Conservation (phyloP, 2,888 invertebrate species). For the Sclerodermus sp. region DNA sequence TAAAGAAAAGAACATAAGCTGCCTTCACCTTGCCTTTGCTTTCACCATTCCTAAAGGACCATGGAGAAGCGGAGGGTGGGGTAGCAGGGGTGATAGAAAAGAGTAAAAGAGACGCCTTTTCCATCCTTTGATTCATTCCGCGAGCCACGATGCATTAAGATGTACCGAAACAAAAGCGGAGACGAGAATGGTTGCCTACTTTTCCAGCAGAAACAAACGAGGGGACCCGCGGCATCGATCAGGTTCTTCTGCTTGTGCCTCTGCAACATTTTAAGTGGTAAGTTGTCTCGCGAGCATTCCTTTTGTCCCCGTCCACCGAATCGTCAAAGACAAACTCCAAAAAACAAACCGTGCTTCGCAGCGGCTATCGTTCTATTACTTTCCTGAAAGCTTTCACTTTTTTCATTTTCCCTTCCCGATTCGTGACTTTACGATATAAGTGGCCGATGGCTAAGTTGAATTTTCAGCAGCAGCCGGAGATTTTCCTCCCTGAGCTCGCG, state of each 20-base stretch:
- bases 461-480: too few species aligned
- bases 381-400: too few species aligned
- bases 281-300: conserved; percentile 36
- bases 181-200: conserved; percentile 32
- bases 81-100: conserved; percentile 9
- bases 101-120: conserved; percentile 9
- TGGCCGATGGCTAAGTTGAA: too few species aligned
- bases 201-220: conserved; percentile 33
- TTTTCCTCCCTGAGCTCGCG: too few species aligned
- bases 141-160: conserved; percentile 41
- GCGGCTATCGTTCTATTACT: conserved; percentile 1
- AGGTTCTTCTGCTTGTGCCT: conserved; percentile 22
- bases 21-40: conserved; percentile 5
- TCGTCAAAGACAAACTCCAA: conserved; percentile 30
- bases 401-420: too few species aligned
- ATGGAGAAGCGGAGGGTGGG: conserved; percentile 13
- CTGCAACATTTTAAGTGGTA: conserved; percentile 48
- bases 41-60: too few species aligned
- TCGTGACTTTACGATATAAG: too few species aligned
- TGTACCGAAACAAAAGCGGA: conserved; percentile 44
- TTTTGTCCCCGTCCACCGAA: conserved; percentile 16
- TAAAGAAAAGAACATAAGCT: conserved; percentile 25
- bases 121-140: conserved; percentile 25
- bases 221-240: conserved; percentile 26
- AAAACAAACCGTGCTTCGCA: not conserved